Base-by-base conservation (phyloP, 1,140 invertebrate species). In the Platyura marginata region DNA sequence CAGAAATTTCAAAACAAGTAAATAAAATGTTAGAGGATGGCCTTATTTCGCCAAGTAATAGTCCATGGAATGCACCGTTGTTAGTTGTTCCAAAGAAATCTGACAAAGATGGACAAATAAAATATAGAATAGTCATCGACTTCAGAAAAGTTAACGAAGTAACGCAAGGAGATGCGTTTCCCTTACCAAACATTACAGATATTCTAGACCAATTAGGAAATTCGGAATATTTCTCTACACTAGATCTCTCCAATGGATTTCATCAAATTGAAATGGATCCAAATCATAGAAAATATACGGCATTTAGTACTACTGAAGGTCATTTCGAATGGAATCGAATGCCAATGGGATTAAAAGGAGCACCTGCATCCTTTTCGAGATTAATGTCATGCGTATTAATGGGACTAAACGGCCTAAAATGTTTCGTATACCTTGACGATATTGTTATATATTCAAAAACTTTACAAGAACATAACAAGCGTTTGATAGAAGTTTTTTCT, bases 131-230 rank as follows among this genome's bases (percentile, higher is more conserved):
- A n/a, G n/a, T 56, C 3, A 50, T 62, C 9, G 56, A 62, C 44
- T 64, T 52, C 40, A 25, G 53, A 16, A 51, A 52, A 50, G 40
- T 62, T n/a, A 65, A 64, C 44, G 47, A 57, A 10, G 44, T 51
- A 16, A 62, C 54, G 2, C 47, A 58, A 6, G 47, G 44, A 16
- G 55, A 62, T 29, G 42, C 22, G 21, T 71, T 59, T 51, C 71
- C 69, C 1, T 45, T 75, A 6, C 70, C 70, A 1, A 53, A 61
- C 34, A 69, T 74, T 13, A 57, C 63, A 21, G 59, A 67, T 13
- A 61, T 59, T 32, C 48, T 74, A 20, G 56, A 66, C 44, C 48
- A 51, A 25, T 42, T 71, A 25, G 53, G 54, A 5, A 61, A 60
- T 13, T 47, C 54, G 9, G 55, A 55, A 21, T 67, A 61, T 46